Conservation (phyloP, 1,140 invertebrate species). For the Scaptomyza hsui region DNA sequence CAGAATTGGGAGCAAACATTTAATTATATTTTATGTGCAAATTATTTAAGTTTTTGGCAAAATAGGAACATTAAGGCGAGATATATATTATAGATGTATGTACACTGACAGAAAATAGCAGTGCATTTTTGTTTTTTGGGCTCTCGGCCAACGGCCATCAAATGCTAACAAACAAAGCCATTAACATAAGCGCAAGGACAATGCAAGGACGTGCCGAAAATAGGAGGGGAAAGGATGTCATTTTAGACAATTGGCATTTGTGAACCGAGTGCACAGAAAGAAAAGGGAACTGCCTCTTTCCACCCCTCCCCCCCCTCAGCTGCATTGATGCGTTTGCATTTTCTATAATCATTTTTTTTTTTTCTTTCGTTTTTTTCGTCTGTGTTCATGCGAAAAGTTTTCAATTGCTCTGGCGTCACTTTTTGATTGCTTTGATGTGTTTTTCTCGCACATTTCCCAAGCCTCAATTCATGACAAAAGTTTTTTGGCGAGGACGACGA, state of each 20-base stretch:
- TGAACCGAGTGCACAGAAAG: too few relatives aligned
- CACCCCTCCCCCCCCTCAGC: too few relatives aligned
- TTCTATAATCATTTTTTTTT: slow-evolving; percentile 54
- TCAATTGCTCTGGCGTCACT: slow-evolving; percentile 83
- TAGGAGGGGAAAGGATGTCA: slow-evolving; percentile 26
- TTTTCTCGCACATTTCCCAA: slow-evolving; percentile 81
- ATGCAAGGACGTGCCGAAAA: slow-evolving; percentile 1
- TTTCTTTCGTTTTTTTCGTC: slow-evolving; percentile 22
- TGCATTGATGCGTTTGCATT: slow-evolving; percentile 66
- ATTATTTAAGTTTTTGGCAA: slow-evolving; percentile 75
- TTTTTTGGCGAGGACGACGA: slow-evolving; percentile 57
- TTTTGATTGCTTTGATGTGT: slow-evolving; percentile 83
- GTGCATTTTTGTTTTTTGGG: slow-evolving; percentile 46
- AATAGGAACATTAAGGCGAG: slow-evolving; percentile 68
- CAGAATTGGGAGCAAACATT: too few relatives aligned
- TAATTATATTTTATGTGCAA: slow-evolving; percentile 80
- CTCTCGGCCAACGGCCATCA: slow-evolving; percentile 68
- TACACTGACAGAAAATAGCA: slow-evolving; percentile 1
- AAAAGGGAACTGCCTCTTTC: too few relatives aligned
- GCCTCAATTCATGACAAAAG: slow-evolving; percentile 81
- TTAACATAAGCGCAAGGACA: slow-evolving; percentile 63
- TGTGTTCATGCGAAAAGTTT: slow-evolving; percentile 76
- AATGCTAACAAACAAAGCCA: slow-evolving; percentile 67
- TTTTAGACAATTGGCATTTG: slow-evolving; percentile 68
- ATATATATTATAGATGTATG: slow-evolving; percentile 11